phyloP scores from a whole-genome alignment of 1,140 invertebrate species.

The Leptinotarsa undecemlineata region DNA sequence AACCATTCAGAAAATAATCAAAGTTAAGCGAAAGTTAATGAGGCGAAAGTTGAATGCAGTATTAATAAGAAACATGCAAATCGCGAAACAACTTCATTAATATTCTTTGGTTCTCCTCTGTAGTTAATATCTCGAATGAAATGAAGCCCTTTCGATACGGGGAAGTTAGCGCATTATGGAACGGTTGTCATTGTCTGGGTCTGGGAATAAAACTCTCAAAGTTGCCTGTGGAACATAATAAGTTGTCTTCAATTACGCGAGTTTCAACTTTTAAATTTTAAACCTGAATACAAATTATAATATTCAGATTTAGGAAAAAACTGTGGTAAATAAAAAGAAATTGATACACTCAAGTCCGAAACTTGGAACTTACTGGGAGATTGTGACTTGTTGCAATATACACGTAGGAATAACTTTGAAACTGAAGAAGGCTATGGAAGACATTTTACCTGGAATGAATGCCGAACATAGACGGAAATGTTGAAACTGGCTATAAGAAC shows the following conservation, averaged over 20 bases:
- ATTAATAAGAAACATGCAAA: conserved; percentile 41
- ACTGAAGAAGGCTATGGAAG: too few species aligned
- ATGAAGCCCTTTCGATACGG: conserved; percentile 7
- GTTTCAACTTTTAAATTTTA: too few species aligned
- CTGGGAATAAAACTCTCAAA: not conserved
- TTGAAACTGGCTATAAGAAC: too few species aligned
- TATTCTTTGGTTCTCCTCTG: conserved; percentile 39
- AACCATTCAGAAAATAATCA: conserved; percentile 49
- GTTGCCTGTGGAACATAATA: not conserved
- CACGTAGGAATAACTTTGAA: too few species aligned
- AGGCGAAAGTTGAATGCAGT: conserved; percentile 38
- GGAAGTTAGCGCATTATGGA: conserved; percentile 14
- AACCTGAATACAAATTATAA: not conserved
- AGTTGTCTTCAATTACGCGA: too few species aligned
- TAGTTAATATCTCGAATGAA: not conserved
- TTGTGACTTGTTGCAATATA: too few species aligned
- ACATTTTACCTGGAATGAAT: too few species aligned
- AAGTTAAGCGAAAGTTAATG: conserved; percentile 43
- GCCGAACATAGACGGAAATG: too few species aligned
- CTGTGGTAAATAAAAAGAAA: too few species aligned
- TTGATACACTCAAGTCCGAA: too few species aligned
- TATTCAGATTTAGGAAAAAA: not conserved
- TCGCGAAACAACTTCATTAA: conserved; percentile 48
- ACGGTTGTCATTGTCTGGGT: not conserved
- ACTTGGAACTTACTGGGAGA: too few species aligned